A percentile compares a stretch with the other conserved stretches of the same genome.
phyloP scores from a whole-genome alignment of 2,888 invertebrate genomes.

The Acanthosepion lycidas region DNA sequence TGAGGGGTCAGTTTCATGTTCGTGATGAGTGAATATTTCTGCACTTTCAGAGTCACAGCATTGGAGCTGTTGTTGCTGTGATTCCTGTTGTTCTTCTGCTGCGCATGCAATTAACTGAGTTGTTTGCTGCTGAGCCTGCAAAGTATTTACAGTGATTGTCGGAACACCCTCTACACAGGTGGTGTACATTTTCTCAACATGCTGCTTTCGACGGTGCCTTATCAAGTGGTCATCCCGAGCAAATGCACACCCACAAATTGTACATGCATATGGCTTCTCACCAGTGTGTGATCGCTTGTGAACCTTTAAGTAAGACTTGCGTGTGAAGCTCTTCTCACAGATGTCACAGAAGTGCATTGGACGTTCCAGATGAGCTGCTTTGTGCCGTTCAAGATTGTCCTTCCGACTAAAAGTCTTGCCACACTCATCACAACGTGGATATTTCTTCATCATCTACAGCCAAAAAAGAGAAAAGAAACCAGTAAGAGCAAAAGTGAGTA shows the following conservation, averaged over 20 bases:
- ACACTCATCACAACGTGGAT: slow-evolving; percentile 38
- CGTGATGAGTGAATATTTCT: not conserved
- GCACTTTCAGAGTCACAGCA: not conserved
- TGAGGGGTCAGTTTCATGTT: not conserved
- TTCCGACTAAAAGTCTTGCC: slow-evolving; percentile 24
- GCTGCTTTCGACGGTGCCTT: slow-evolving; percentile 36
- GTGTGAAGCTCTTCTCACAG: slow-evolving; percentile 25
- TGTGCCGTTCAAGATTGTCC: slow-evolving; percentile 38
- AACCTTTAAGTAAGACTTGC: slow-evolving; percentile 36
- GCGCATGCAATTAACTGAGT: not conserved
- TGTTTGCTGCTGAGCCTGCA: not conserved
- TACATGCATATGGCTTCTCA: slow-evolving; percentile 36
- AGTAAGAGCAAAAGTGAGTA: not conserved
- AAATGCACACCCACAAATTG: slow-evolving; percentile 37
- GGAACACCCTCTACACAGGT: not conserved
- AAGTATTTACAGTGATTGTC: not conserved
- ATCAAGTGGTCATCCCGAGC: slow-evolving; percentile 17
- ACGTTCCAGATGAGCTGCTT: not conserved
- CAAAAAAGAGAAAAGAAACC: not conserved
- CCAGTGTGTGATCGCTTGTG: slow-evolving; percentile 34
- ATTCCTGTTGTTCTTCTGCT: not conserved
- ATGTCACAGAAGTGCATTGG: slow-evolving; percentile 38
- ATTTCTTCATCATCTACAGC: slow-evolving; percentile 39
- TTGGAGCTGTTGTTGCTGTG: not conserved
- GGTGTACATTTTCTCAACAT: not conserved